Base-by-base conservation (phyloP, 2,888 invertebrate genomes). In the Iphiclides podalirius region DNA sequence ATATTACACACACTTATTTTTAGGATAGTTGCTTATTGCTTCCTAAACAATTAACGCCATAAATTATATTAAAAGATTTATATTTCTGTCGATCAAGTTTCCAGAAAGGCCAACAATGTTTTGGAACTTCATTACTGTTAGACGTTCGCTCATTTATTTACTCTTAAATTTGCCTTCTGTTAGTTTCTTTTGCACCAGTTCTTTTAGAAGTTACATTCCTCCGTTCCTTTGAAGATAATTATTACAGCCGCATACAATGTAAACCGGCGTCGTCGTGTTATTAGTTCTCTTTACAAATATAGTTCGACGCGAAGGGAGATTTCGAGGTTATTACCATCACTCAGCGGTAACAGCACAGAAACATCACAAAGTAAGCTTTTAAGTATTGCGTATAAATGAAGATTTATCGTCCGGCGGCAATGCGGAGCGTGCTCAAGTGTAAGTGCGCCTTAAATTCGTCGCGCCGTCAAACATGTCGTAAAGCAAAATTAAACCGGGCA, bases 401-500 rank as follows among this genome's bases (percentile, higher is more conserved):
- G 42, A 48, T 48, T 48, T 48, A 48, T 48, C 36, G 42, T 17
- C 47, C 31, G 8, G 15, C 23, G 47, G 4, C n/a, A n/a, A n/a
- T 35, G 15, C 39, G 28, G 36, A 28, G 14, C 23, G 35, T 15
- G 35, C 20, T 17, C 36, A 11, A 28, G 31, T 11, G 45, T 16
- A 17, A 40, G 36, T 43, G 43, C 48, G 42, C 40, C 48, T 48
- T 44, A 49, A 43, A 49, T 49, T 42, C 43, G 38, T 31, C 23
- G 33, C 38, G 40, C 17, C 39, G 38, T 44, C 49, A 49, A 49
- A 49, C 49, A 49, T 44, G 43, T 49, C 49, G 43, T 54, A 60
- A 66, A 61, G 20, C 64, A 56, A 60, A 65, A 65, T 72, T 71
- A 64, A 74, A 72, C 61, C 65, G 48, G 6, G 38, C 68, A 72